A percentile compares a stretch with the other conserved stretches of the same genome.
These are phyloP conservation scores for Hemicordylus capensis DNA, from an alignment of 2,113 vertebrate genomes.

Conservation along the genomic window DNA sequence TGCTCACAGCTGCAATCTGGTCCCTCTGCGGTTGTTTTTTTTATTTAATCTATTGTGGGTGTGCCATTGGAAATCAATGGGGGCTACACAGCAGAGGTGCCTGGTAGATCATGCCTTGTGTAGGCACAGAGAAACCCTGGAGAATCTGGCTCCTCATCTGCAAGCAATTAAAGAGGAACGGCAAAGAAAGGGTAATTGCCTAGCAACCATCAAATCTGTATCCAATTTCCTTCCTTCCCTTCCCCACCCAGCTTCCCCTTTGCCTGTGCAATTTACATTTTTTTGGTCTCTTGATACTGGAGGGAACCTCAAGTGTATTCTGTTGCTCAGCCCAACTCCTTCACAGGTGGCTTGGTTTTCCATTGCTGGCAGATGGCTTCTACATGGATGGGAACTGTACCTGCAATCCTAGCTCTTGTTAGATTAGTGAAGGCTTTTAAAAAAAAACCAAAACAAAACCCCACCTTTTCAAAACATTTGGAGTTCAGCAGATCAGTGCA, in stretches of 20 bases:
- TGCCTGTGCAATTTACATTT: background rate
- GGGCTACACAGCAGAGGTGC: background rate
- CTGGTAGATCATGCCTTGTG: background rate
- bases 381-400: background rate
- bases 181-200: constrained; percentile 4
- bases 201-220: constrained; percentile 26
- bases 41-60: background rate
- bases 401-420: no score
- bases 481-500: background rate
- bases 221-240: background rate
- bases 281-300: background rate
- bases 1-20: no score
- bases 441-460: no score
- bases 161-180: constrained; percentile 22
- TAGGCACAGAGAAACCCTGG: background rate
- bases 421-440: background rate
- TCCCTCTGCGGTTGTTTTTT: no score
- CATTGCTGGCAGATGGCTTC: background rate
- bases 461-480: background rate
- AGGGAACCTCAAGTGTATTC: background rate
- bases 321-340: background rate
- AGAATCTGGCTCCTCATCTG: background rate
- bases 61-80: background rate
- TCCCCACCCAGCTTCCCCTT: background rate
- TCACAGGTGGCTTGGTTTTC: background rate